Percentiles rank a stretch among this genome's conserved stretches.
Evolutionary conservation across 2,888 invertebrate genomes (phyloP).

Genomic region (Teinopalpus imperialis): DNA sequence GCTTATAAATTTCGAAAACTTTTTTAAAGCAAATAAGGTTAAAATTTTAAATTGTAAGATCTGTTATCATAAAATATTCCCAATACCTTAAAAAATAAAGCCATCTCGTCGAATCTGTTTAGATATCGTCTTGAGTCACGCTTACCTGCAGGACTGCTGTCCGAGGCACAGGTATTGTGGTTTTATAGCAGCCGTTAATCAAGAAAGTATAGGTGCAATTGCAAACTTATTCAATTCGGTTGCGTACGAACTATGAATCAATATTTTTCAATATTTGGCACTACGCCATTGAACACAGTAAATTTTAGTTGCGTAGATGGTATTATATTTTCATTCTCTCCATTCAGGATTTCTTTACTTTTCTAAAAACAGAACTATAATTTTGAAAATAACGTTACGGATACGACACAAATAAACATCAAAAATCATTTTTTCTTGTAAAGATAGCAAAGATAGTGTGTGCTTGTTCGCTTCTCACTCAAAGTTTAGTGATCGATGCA

Average conservation of each 20-base stretch:
- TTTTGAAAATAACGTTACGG: too few relatives aligned
- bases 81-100: slow-evolving; percentile 65
- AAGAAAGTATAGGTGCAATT: slow-evolving; percentile 66
- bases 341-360: neutral
- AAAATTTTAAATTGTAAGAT: neutral
- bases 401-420: too few relatives aligned
- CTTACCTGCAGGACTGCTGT: slow-evolving; percentile 61
- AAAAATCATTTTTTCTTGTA: too few relatives aligned
- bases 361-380: neutral
- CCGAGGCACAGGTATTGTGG: slow-evolving; percentile 49
- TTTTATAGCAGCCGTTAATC: slow-evolving; percentile 68
- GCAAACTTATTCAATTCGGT: slow-evolving; percentile 57
- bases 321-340: slow-evolving; percentile 14
- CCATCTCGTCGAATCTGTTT: slow-evolving; percentile 49
- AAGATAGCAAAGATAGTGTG: too few relatives aligned
- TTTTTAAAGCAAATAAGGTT: too few relatives aligned
- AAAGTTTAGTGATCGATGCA: too few relatives aligned
- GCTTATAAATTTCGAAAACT: too few relatives aligned
- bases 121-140: slow-evolving; percentile 39
- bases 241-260: slow-evolving; percentile 76
- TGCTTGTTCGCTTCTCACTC: too few relatives aligned
- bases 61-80: slow-evolving; percentile 22
- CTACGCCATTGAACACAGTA: slow-evolving; percentile 53
- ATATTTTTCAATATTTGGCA: slow-evolving; percentile 73
- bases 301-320: slow-evolving; percentile 4